Percentiles rank a stretch among this genome's conserved stretches.
Conservation (phyloP, 2,888 invertebrate genomes). For the Fragum whitleyi region DNA sequence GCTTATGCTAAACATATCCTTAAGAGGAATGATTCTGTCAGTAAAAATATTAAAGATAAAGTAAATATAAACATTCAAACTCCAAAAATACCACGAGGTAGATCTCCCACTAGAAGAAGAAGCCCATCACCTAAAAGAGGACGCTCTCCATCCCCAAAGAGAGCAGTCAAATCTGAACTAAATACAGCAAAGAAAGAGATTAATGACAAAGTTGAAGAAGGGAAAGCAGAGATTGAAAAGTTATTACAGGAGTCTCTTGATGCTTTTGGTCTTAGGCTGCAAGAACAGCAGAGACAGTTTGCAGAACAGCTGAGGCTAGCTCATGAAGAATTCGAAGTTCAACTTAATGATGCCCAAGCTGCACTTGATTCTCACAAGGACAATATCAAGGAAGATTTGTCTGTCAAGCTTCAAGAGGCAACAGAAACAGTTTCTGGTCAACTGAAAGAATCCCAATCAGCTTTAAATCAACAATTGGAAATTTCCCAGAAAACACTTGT, state of each 20-base stretch:
- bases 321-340: constrained; percentile 55
- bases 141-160: constrained; percentile 54
- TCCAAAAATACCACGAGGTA: constrained; percentile 8
- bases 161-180: constrained; percentile 44
- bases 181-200: constrained; percentile 56
- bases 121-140: constrained; percentile 36
- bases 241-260: constrained; percentile 52
- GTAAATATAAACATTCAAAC: constrained; percentile 22
- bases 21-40: constrained; percentile 42
- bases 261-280: constrained; percentile 50
- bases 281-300: constrained; percentile 59
- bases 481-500: constrained; percentile 47
- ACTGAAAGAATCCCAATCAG: constrained; percentile 51
- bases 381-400: constrained; percentile 48
- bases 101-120: constrained; percentile 32
- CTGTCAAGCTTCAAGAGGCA: constrained; percentile 43
- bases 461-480: constrained; percentile 48
- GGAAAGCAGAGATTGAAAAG: constrained; percentile 60
- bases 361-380: constrained; percentile 46
- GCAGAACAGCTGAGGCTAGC: constrained; percentile 52
- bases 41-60: constrained; percentile 40
- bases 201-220: constrained; percentile 50
- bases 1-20: constrained; percentile 58
- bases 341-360: constrained; percentile 52
- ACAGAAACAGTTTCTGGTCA: constrained; percentile 39